phyloP scores from a whole-genome alignment of 2,113 vertebrate species.

The Barnardius zonarius region DNA sequence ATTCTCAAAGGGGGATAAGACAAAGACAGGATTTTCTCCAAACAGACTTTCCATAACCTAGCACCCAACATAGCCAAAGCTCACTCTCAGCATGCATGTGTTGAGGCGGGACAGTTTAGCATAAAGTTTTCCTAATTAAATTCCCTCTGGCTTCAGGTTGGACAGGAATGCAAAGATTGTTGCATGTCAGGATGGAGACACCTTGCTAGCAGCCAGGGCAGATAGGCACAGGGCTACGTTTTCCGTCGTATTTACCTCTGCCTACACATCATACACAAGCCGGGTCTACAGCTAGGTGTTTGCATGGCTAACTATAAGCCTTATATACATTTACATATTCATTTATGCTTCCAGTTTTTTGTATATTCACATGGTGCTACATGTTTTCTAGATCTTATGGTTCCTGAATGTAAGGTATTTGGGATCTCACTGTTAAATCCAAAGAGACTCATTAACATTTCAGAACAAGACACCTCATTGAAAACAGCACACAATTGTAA shows the following conservation, averaged over 20 bases:
- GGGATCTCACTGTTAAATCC: neutral
- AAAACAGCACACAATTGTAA: neutral
- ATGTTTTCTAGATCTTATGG: neutral
- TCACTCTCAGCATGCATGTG: neutral
- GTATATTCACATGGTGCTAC: neutral
- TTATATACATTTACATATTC: neutral
- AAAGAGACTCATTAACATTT: neutral
- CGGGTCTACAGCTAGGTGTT: neutral
- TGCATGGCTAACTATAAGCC: neutral
- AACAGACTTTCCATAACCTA: too few species aligned
- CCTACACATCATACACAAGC: neutral
- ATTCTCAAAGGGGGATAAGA: neutral
- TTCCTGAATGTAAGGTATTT: neutral
- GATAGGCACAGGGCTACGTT: neutral
- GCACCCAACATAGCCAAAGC: neutral
- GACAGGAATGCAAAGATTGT: neutral
- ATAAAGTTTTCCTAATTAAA: neutral
- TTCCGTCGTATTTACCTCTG: slow-evolving; percentile 4
- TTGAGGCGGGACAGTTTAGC: neutral
- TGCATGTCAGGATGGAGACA: slow-evolving; percentile 42
- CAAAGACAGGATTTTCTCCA: neutral
- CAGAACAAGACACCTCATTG: neutral
- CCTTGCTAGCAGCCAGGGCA: neutral
- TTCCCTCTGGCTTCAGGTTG: neutral
- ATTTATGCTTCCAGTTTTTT: neutral